A percentile compares a stretch with the other conserved stretches of the same genome.
Conservation (phyloP, 1,140 invertebrate genomes). For the Tigriopus japonicus region DNA sequence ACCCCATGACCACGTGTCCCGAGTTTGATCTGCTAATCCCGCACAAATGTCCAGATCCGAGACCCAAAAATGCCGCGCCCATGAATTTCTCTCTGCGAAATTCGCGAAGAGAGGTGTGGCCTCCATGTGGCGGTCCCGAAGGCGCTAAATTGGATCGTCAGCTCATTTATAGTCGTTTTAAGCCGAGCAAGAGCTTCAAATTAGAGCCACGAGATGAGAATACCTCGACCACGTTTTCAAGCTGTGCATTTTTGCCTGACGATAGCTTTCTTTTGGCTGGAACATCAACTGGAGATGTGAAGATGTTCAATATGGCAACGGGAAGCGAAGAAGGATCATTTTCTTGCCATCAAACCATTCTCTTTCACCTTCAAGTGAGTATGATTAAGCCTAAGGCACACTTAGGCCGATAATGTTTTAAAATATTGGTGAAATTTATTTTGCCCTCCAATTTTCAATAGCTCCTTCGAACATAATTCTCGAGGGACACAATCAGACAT, state of each 20-base stretch:
- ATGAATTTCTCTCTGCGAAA: constrained; percentile 44
- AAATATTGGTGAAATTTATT: too few relatives aligned
- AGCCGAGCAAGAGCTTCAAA: constrained; percentile 58
- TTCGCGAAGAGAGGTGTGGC: constrained; percentile 19
- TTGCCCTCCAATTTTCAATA: not conserved
- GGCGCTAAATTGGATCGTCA: constrained; percentile 45
- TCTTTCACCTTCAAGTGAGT: not conserved
- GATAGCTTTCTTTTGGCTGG: constrained; percentile 19
- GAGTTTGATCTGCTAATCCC: constrained; percentile 72
- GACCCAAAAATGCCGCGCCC: constrained; percentile 44
- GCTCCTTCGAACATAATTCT: too few relatives aligned
- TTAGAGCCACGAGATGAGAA: constrained; percentile 32
- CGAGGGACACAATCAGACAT: too few relatives aligned
- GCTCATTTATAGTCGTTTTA: constrained; percentile 71
- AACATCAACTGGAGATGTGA: constrained; percentile 30
- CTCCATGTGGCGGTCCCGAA: constrained; percentile 29
- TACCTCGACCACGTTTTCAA: constrained; percentile 6
- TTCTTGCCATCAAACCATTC: constrained; percentile 14
- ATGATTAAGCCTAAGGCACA: too few relatives aligned
- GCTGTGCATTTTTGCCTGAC: constrained; percentile 17
- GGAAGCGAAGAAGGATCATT: constrained; percentile 33
- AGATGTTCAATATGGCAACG: constrained; percentile 60
- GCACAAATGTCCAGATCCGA: constrained; percentile 78
- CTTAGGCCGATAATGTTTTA: too few relatives aligned
- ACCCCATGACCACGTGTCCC: constrained; percentile 73